phyloP scores from a whole-genome alignment of 2,797 vertebrate species.

The Lepilemur ruficaudatus region DNA sequence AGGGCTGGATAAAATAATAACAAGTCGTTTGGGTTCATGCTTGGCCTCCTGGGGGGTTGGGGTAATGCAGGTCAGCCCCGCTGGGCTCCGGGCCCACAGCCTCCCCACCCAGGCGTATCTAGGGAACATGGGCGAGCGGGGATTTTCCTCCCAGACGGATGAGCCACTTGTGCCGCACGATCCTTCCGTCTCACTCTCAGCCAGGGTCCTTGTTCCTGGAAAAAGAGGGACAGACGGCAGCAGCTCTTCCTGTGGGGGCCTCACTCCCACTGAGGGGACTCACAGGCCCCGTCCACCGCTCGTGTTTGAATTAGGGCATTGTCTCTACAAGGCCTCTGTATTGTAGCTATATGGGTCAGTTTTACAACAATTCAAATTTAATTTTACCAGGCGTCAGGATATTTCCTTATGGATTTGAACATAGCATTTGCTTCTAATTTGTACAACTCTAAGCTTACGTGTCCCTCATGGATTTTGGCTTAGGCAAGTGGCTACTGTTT shows the following conservation, averaged over 20 bases:
- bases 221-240: not conserved
- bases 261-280: not conserved
- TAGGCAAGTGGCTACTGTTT: not conserved
- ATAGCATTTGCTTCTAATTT: not conserved
- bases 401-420: not conserved
- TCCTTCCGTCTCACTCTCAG: constrained; percentile 23
- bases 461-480: not conserved
- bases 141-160: constrained; percentile 68
- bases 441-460: not conserved
- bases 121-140: constrained; percentile 32
- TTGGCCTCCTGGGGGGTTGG: not conserved
- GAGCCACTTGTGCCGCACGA: constrained; percentile 15
- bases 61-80: not conserved
- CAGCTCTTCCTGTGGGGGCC: not conserved
- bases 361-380: not conserved
- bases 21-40: accelerated
- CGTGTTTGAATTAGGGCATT: not conserved
- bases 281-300: not conserved
- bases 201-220: constrained; percentile 58
- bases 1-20: not conserved
- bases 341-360: not conserved
- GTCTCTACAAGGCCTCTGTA: not conserved
- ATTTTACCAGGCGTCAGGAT: not conserved
- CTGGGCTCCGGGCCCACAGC: not conserved
- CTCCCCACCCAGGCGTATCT: not conserved